Base-by-base conservation (phyloP, 2,113 vertebrate species). In the Hemicordylus capensis region DNA sequence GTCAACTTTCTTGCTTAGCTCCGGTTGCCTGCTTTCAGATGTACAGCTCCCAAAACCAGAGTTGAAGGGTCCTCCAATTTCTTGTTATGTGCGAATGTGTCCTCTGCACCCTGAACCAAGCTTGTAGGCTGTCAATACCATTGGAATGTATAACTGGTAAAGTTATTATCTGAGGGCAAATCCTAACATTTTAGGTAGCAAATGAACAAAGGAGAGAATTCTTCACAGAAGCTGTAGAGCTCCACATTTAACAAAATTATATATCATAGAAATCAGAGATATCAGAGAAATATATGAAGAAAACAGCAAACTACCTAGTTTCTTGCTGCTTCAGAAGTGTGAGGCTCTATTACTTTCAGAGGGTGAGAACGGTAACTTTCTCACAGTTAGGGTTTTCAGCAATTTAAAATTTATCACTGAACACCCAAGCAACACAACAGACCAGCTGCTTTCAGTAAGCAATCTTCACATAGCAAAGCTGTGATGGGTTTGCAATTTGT, bases 401-500 rank as follows among this genome's bases (percentile, higher is more conserved):
- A 7, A 34, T 76, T 74, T 51, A n/a, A 74, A 48, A n/a, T 48
- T 51, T 51, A 74, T 19, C 72, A 19, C 31, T 51, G 46, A 74
- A 74, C 8, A 69, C 6, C 20, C 37, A 15, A 34, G 4, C 19
- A 76, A 20, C 51, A 7, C 11, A 54, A 20, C 73, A 75, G 42
- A 51, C 44, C 46, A 42, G 14, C 31, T 26, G 14, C 44, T 70
- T 85, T 51, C 24, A 70, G 0, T 34, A 59, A 22, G 34, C 12
- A 15, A 3, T 74, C 59, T 67, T 76, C 15, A 5, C 26, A 31
- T 42, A 37, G 76, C 39, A 93, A 90, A 87, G 39, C 78, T 59
- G 3, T 26, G 4, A 48, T 56, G 28, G 34, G 28, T 74, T 4
- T 83, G 51, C 67, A 20, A 92, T 92, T 88, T 89, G 79, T 83